These are phyloP conservation scores for Urocyon cinereoargenteus DNA, from an alignment of 2,797 vertebrate species.

Conservation along the genomic window DNA sequence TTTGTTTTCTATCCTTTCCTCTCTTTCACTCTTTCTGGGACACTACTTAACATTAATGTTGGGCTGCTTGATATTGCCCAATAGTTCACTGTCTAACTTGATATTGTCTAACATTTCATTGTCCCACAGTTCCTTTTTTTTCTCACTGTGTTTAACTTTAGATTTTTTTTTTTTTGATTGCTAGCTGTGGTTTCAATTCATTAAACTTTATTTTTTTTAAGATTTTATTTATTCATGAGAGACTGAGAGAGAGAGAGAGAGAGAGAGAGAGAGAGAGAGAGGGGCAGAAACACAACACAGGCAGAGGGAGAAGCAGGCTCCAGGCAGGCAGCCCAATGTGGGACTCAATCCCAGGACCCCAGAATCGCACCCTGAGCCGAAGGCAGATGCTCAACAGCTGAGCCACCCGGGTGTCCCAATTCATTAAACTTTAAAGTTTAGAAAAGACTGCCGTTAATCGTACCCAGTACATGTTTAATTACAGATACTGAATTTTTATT, in stretches of 20 bases:
- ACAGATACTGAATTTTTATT: slow-evolving; percentile 11
- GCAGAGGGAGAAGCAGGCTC: too few species aligned
- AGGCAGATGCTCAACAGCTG: too few species aligned
- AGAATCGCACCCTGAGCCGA: too few species aligned
- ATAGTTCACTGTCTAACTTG: background rate
- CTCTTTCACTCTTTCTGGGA: background rate
- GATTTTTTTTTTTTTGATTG: background rate
- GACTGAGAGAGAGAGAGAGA: too few species aligned
- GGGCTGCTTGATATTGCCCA: background rate
- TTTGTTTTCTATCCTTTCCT: background rate
- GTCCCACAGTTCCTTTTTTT: background rate
- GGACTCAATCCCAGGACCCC: too few species aligned
- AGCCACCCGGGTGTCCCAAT: background rate
- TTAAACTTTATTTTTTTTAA: background rate
- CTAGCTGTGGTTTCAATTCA: background rate
- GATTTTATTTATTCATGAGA: too few species aligned
- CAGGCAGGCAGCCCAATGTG: too few species aligned
- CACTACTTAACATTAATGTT: background rate
- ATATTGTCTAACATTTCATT: background rate
- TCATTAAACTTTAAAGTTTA: background rate
- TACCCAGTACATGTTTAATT: background rate
- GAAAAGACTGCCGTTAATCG: background rate
- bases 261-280: too few species aligned
- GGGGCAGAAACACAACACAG: too few species aligned
- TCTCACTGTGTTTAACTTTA: background rate